Evolutionary conservation across 92 coral and sea anemone species (phyloP), one percentile per base, ranked within the genome.

Genomic region (Epizoanthus illoricatus): DNA sequence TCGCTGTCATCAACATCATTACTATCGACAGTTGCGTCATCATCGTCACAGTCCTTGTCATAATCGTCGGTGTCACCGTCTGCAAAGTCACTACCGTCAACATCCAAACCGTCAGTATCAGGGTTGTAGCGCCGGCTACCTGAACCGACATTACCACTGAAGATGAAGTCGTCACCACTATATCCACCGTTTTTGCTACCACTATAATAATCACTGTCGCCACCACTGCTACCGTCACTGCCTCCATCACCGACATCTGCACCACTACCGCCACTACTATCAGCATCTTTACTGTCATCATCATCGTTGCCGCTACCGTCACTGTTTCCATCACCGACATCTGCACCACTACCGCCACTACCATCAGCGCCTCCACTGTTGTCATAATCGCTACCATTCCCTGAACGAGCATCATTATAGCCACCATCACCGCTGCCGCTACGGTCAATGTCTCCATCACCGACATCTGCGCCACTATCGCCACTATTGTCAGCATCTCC

Each of bases 131-230:
- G 52, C 10, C 11, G 52, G 36, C 36, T 28, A 45, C 52, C 9
- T 6, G 52, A 10, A 45, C 9, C 52, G 1, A 0, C 8, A 45
- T 45, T 45, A 10, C 8, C 52, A 45, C 52, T 45, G 52, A 45
- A 45, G 52, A 10, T 70, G 56, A 16, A 61, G 23, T 40, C 80
- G 23, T 60, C 73, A 57, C 20, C 73, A 36, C 16, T 49, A 55
- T 79, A 19, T 13, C 21, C 58, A n/a, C 36, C 36, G 36, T 28
- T 28, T 28, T 28, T 28, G 36, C 2, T 28, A 28, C 70, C 67
- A 86, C 64, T 66, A 72, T 49, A 81, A 63, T 2, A 56, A 60
- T 56, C 52, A 56, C 20, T 54, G 42, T 61, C 86, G 39, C 17
- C 64, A 65, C 23, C 83, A 20, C 28, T 17, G 19, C 13, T 65